Evolutionary conservation across 2,797 vertebrate genomes (phyloP).

Genomic region (Rhynchotus rufescens): DNA sequence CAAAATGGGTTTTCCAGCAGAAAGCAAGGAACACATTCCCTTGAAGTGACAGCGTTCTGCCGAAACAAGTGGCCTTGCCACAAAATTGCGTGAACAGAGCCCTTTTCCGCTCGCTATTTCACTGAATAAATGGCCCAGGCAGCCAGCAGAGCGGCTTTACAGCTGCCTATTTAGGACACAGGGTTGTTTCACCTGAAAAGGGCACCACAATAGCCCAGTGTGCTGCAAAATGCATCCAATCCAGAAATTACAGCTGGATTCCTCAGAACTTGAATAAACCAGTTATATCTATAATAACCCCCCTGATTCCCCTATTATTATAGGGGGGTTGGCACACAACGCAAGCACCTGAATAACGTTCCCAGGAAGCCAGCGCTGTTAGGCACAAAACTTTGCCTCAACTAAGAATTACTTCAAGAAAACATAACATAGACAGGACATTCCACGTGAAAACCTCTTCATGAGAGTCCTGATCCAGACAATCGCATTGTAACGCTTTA

Average conservation of each 20-base stretch:
- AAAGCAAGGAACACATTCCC: background rate
- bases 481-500: background rate
- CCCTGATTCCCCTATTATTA: background rate
- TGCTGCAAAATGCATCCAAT: background rate
- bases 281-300: background rate
- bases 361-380: background rate
- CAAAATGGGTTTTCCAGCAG: background rate
- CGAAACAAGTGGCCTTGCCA: background rate
- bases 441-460: background rate
- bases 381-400: background rate
- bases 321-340: background rate
- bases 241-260: background rate
- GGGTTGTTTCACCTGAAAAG: background rate
- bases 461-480: background rate
- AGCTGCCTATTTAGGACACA: background rate
- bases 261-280: background rate
- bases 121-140: background rate
- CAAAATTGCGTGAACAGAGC: background rate
- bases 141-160: background rate
- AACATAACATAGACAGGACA: rapidly evolving
- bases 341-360: background rate
- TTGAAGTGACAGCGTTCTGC: background rate
- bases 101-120: background rate
- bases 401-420: background rate
- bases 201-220: rapidly evolving